Base-by-base conservation (phyloP, 2,797 vertebrate genomes). In the Cirrhinus molitorella region DNA sequence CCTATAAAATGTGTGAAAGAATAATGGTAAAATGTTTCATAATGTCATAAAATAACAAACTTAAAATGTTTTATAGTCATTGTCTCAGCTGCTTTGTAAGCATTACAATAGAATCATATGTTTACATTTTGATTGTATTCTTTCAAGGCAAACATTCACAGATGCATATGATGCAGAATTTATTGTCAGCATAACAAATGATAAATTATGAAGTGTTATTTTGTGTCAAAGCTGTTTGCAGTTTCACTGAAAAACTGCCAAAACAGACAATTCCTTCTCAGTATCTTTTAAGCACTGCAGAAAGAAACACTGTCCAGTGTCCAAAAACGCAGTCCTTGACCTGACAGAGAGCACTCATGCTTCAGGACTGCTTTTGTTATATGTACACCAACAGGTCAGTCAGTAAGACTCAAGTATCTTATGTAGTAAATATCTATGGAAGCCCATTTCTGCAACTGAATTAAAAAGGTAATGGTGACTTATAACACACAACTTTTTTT, bases 301-400 rank as follows among this genome's bases (percentile, higher is more conserved):
- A 83, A 40, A 71, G 61, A 83, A 25, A 78, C 45, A 34, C 74
- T 57, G 83, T 81, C 61, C 66, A 76, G 80, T n/a, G 79, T 85
- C 85, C 70, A 76, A 51, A 81, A 31, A 3, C 9, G 31, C 65
- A 57, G 85, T 84, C 77, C 80, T 76, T 86, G 88, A 87, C 87
- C 87, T 68, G 21, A 40, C 53, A 66, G 76, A 65, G 53, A 71
- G 81, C 57, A 45, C 79, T 84, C 72, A 37, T 31, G 13, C 66
- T 49, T 25, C 65, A 73, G 80, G 72, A 66, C 25, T 51, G 25
- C 4, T 31, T 72, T 21, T 51, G 17, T 31, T 17, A 21, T 12
- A 7, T 19, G 17, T 21, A 21, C 25, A 3, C 19, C 45, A 28
- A 21, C 45, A 21, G 43, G 43, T 31, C 17, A 12, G 21, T n/a